phyloP scores from a whole-genome alignment of 2,113 vertebrate species.

The Tretioscincus oriximinensis region DNA sequence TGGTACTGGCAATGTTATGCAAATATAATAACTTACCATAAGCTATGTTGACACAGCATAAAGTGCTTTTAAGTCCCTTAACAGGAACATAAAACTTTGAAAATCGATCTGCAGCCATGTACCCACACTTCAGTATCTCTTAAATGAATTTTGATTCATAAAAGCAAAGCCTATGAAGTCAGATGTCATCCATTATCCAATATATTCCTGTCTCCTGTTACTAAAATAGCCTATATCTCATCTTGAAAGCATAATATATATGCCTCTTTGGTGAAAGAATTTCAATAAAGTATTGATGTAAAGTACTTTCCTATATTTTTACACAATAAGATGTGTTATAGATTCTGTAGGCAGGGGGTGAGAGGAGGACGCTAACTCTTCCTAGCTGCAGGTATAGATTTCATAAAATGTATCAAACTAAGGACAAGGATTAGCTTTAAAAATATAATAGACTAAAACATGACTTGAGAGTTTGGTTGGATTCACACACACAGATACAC shows the following conservation, averaged over 20 bases:
- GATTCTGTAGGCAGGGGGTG: slow-evolving; percentile 20
- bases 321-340: slow-evolving; percentile 58
- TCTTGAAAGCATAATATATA: slow-evolving; percentile 63
- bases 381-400: not conserved
- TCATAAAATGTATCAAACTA: slow-evolving; percentile 1
- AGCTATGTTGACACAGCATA: slow-evolving; percentile 62
- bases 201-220: slow-evolving; percentile 64
- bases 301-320: slow-evolving; percentile 58
- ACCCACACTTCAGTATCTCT: slow-evolving; percentile 59
- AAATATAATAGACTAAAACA: not conserved
- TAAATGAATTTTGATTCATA: slow-evolving; percentile 75
- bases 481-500: no score
- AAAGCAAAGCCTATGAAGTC: slow-evolving; percentile 66
- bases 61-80: slow-evolving; percentile 60
- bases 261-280: slow-evolving; percentile 68
- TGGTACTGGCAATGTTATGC: slow-evolving; percentile 49
- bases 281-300: slow-evolving; percentile 75
- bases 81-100: slow-evolving; percentile 62
- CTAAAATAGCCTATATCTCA: slow-evolving; percentile 64
- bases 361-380: slow-evolving; percentile 20
- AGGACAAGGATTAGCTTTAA: not conserved
- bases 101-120: slow-evolving; percentile 66
- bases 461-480: no score
- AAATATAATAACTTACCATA: slow-evolving; percentile 55
- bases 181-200: slow-evolving; percentile 70